phyloP scores from a whole-genome alignment of 2,113 vertebrate genomes.

The Thinocorus orbignyianus region DNA sequence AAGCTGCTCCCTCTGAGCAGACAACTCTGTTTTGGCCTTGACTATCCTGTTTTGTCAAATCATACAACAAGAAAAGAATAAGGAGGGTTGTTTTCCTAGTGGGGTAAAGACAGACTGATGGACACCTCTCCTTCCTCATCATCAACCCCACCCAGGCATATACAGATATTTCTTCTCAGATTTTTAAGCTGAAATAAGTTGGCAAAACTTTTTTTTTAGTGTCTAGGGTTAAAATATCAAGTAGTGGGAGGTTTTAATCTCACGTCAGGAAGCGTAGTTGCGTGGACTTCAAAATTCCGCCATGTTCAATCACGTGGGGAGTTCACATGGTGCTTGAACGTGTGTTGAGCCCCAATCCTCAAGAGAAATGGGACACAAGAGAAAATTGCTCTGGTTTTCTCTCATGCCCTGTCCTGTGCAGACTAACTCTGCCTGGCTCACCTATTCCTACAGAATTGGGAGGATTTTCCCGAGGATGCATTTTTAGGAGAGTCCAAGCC shows the following conservation, averaged over 20 bases:
- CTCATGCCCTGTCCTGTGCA: not conserved
- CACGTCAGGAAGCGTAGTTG: not conserved
- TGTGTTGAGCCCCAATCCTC: not conserved
- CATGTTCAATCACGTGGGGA: not conserved
- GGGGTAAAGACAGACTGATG: not conserved
- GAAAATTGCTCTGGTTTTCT: not conserved
- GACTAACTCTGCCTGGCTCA: not conserved
- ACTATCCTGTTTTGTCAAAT: not conserved
- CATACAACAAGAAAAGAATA: not conserved
- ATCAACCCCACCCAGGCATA: not conserved
- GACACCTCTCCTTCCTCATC: not conserved
- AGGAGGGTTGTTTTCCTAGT: not conserved
- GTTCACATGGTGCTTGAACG: not conserved
- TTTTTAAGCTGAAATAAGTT: not conserved
- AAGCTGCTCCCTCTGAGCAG: not conserved
- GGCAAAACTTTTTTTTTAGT: not conserved
- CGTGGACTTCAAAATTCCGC: not conserved
- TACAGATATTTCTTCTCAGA: not conserved
- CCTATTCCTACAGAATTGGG: rapidly evolving
- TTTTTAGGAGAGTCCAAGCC: not conserved
- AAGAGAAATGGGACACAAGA: not conserved
- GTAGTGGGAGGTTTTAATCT: not conserved
- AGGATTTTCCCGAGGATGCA: not conserved
- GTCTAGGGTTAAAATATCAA: not conserved
- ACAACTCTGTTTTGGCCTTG: not conserved